Base-by-base conservation (phyloP, 2,888 invertebrate species). In the Rhagophthalmus giganteus region DNA sequence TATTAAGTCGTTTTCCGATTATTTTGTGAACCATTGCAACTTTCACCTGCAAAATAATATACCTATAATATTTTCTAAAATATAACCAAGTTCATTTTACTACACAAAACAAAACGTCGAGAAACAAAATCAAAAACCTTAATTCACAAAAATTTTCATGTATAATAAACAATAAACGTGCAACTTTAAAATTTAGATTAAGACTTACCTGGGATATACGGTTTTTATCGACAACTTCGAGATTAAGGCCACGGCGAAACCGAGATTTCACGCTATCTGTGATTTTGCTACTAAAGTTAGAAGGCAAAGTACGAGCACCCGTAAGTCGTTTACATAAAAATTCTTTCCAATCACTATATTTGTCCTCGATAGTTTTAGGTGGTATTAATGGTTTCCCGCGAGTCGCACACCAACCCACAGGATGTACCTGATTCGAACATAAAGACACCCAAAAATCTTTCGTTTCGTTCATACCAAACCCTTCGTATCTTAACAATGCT, bases 381-480 rank as follows among this genome's bases (percentile, higher is more conserved):
- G 97, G 96, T 72, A 96, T 95, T 5, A 97, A 78, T 1, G 95
- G 95, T 72, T 95, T 94, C 16, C 94, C 94, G 53, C 94, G 84
- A 0, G 93, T 91, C 2, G 96, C 96, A 77, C 96, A 96, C 96
- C 97, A 98, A 3, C 97, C 97, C 2, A 98, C 95, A 9, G 94
- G 93, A 76, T 96, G 94, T n/a, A 98, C 91, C 50, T 68, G 68
- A 61, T 91, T 88, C 52, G 92, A 90, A 74, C 95, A 94, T 37
- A 98, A 78, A 66, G 95, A 95, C 2, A 96, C 88, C 97, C 97
- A 98, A 74, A 98, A 97, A 74, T 98, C 97, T 73, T 91, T 89
- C 14, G 88, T 84, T 46, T 84, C 80, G 70, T 94, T 92, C 57
- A 84, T 84, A 15, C 92, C 94, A 71, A 94, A 95, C 3, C 97